phyloP scores from a whole-genome alignment of 2,113 vertebrate species.

The Scytalopus superciliaris region DNA sequence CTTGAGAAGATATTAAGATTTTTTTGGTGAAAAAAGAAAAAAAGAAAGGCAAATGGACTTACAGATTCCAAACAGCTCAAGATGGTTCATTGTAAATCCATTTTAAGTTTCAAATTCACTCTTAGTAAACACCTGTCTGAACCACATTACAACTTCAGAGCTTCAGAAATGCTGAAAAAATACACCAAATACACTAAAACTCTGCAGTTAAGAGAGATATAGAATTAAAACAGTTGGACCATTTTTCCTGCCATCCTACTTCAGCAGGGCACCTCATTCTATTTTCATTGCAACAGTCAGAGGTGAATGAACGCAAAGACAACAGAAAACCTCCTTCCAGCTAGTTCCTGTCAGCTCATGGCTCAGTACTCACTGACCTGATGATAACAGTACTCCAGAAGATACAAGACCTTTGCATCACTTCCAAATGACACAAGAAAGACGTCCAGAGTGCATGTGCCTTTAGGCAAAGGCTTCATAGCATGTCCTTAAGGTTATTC shows the following conservation, averaged over 20 bases:
- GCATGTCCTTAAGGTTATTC: fast-evolving
- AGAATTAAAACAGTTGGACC: neutral
- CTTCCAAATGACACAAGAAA: neutral
- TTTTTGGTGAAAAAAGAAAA: neutral
- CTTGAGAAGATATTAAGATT: neutral
- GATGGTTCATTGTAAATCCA: neutral
- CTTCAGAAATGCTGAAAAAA: neutral
- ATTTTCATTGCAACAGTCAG: neutral
- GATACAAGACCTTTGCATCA: neutral
- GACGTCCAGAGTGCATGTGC: fast-evolving
- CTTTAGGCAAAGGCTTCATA: neutral
- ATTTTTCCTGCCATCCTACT: neutral
- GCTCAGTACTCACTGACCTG: neutral
- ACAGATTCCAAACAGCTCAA: neutral
- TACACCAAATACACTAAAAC: neutral
- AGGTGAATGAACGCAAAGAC: neutral
- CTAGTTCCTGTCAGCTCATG: neutral
- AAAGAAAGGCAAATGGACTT: neutral
- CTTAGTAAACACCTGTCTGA: neutral
- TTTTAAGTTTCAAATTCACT: neutral
- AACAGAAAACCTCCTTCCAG: neutral
- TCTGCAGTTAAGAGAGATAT: neutral
- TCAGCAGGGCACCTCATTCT: neutral
- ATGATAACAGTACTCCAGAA: neutral
- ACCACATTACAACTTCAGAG: neutral